Base-by-base conservation (phyloP, 2,797 vertebrate genomes). In the Heteromormyrus szaboi region DNA sequence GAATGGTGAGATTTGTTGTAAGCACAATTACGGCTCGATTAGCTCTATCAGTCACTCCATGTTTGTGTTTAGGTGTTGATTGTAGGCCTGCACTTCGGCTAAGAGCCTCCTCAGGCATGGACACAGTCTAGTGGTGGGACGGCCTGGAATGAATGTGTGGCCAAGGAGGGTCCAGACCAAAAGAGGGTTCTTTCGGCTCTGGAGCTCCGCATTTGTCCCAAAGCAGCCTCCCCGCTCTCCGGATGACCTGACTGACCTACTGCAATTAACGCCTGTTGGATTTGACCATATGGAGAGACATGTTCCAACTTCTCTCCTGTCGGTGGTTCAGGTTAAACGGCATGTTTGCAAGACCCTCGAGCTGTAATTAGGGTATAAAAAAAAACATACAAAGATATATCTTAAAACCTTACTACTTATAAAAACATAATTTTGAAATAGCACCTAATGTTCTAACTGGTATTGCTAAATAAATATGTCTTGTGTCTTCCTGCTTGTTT, bases 231-330 rank as follows among this genome's bases (percentile, higher is more conserved):
- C n/a, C 17, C 1, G 9, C 44, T 14, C 48, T n/a, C 25, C n/a
- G 62, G 33, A 25, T 53, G 59, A 89, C 59, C 17, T 44, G 11
- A 72, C 48, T 50, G 83, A 89, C 88, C 84, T n/a, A 48, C 56
- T 29, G 7, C 53, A 89, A 86, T 89, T 86, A 86, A 48, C 50
- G 29, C 50, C 46, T 41, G 11, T 22, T 9, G 29, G 46, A 86
- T 65, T 46, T n/a, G 41, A 46, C 22, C 86, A 68, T 86, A 86
- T 65, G 86, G 3, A 14, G 11, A 68, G n/a, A 46, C 37, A 29
- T 6, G 17, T 17, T 48, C 86, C 41, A 51, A 8, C 37, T 48
- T 68, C 33, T 62, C 37, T 65, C 33, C 37, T 46, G 37, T 62
- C 65, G 41, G 53, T 33, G 3, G n/a, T 17, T 86, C 14, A 37